phyloP scores from a whole-genome alignment of 2,888 invertebrate species.

The Eubasilissa splendida region DNA sequence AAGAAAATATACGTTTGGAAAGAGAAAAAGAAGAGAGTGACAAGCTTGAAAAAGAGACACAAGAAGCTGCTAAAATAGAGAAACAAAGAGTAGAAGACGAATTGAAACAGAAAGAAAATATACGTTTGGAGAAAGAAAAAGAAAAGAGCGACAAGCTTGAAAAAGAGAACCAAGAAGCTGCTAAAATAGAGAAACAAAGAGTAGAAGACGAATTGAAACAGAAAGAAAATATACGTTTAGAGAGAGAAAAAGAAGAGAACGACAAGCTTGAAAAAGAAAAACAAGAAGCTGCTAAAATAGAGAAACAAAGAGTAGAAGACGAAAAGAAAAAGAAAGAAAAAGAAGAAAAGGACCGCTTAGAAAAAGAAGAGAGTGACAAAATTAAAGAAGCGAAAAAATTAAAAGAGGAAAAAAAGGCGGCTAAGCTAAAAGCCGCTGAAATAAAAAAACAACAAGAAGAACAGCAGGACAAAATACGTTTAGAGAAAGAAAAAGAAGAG shows the following conservation, averaged over 20 bases:
- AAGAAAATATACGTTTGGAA: background rate
- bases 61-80: background rate
- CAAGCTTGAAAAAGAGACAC: background rate
- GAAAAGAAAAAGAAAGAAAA: conserved; percentile 5
- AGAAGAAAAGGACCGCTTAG: background rate
- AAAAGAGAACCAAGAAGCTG: background rate
- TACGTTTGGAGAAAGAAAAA: conserved; percentile 51
- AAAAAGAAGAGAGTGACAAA: background rate
- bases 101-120: too few relatives aligned
- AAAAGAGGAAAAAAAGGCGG: conserved; percentile 35
- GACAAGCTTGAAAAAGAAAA: conserved; percentile 13
- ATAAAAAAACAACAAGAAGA: conserved; percentile 16
- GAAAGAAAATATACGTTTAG: conserved; percentile 46
- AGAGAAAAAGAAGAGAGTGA: conserved; percentile 3
- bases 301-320: conserved; percentile 24
- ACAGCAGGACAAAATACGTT: conserved; percentile 52
- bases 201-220: conserved; percentile 59
- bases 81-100: background rate
- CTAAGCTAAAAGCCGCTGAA: background rate
- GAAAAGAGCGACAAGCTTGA: background rate
- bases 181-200: conserved; percentile 60
- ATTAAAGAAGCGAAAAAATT: conserved; percentile 38
- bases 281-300: conserved; percentile 22
- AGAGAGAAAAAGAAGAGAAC: conserved; percentile 34
- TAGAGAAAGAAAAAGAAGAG: conserved; percentile 53